These are phyloP conservation scores for Redunca redunca DNA, from an alignment of 2,113 vertebrate genomes.

Conservation along the genomic window DNA sequence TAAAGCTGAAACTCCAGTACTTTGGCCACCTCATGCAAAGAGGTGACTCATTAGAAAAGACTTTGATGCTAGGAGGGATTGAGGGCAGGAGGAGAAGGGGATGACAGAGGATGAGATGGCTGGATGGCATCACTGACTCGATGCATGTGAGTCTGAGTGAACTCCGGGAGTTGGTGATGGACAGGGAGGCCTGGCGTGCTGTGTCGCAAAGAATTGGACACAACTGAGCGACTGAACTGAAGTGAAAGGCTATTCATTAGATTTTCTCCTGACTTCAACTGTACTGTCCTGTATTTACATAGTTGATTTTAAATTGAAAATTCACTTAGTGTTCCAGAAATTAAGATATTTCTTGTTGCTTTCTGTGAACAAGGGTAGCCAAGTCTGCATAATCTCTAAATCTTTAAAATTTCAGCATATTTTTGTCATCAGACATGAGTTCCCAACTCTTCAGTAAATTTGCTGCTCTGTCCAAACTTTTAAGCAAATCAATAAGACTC, in stretches of 20 bases:
- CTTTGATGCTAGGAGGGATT: too few species aligned
- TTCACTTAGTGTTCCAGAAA: neutral
- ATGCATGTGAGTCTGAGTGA: too few species aligned
- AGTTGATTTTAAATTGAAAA: slow-evolving; percentile 14
- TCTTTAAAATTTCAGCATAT: neutral
- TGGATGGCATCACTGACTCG: too few species aligned
- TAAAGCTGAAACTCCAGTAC: too few species aligned
- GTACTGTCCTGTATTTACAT: neutral
- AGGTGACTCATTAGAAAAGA: too few species aligned
- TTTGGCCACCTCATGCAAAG: too few species aligned
- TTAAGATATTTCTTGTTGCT: neutral
- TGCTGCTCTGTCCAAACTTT: neutral
- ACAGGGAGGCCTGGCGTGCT: too few species aligned
- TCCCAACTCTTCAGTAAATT: neutral
- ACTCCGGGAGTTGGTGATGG: too few species aligned
- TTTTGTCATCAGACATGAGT: neutral
- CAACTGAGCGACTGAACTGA: too few species aligned
- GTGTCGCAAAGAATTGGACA: too few species aligned
- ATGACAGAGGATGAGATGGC: too few species aligned
- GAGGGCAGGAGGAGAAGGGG: too few species aligned
- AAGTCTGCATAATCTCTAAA: neutral
- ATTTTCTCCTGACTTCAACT: neutral
- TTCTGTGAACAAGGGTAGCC: neutral
- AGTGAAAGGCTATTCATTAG: neutral
- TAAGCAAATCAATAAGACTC: neutral